A percentile compares a stretch with the other conserved stretches of the same genome.
Evolutionary conservation across 2,888 invertebrate genomes (phyloP).

Genomic region (Polyploca ridens): DNA sequence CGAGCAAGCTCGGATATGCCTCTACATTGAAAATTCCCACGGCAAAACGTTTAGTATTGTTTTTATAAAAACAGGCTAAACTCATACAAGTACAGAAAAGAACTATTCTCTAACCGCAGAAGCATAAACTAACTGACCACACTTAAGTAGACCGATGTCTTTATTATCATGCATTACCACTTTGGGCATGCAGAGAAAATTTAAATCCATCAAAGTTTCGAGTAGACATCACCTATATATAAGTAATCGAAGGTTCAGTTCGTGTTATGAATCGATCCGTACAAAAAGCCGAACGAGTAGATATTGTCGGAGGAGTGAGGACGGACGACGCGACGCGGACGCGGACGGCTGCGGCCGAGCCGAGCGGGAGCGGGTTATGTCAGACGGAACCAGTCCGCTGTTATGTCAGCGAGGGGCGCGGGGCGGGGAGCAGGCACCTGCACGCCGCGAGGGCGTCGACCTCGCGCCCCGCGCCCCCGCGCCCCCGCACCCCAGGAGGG

Average conservation of each 20-base stretch:
- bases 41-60: no score
- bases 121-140: background rate
- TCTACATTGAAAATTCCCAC: no score
- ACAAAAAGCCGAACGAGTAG: background rate
- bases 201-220: background rate
- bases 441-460: conserved; percentile 52
- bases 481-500: conserved; percentile 27
- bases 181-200: background rate
- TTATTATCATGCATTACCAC: no score
- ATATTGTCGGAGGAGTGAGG: background rate
- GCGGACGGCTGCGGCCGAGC: background rate
- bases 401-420: conserved; percentile 45
- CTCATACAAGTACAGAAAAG: no score
- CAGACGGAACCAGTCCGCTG: conserved; percentile 53
- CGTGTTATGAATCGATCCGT: conserved; percentile 1
- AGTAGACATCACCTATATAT: background rate
- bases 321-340: background rate
- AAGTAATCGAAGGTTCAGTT: background rate
- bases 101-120: background rate
- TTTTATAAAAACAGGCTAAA: no score
- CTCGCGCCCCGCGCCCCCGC: conserved; percentile 27
- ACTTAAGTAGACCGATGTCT: background rate
- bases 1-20: no score
- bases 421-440: conserved; percentile 44
- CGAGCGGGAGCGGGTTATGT: conserved; percentile 37